Percentiles rank a stretch among this genome's conserved stretches.
Evolutionary conservation across 2,888 invertebrate genomes (phyloP).

Genomic region (Anagyrus pseudococci): DNA sequence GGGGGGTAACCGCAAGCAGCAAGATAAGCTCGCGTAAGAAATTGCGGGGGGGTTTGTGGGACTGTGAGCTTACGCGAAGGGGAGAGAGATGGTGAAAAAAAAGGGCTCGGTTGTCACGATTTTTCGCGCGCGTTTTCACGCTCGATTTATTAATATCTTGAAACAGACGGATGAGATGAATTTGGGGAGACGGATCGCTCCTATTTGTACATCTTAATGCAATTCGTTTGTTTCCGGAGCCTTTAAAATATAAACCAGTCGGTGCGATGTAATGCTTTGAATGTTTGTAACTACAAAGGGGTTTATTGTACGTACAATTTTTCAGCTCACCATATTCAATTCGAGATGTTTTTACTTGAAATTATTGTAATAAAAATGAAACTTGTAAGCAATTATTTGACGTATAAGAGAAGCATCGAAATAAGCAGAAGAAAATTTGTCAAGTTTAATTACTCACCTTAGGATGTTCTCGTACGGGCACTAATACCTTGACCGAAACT

Average conservation of each 20-base stretch:
- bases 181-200: not conserved
- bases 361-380: not conserved
- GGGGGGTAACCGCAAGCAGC: not conserved
- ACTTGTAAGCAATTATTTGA: not conserved
- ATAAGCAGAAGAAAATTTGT: too few relatives aligned
- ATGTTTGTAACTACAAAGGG: too few relatives aligned
- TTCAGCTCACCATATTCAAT: too few relatives aligned
- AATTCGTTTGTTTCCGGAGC: too few relatives aligned
- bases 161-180: not conserved
- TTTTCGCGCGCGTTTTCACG: not conserved
- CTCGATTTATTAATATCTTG: not conserved
- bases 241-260: too few relatives aligned
- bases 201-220: too few relatives aligned
- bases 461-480: slow-evolving; percentile 76
- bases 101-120: not conserved
- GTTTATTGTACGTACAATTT: too few relatives aligned
- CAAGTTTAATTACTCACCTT: slow-evolving; percentile 66
- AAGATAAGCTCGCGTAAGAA: slow-evolving; percentile 16
- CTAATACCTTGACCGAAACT: slow-evolving; percentile 75
- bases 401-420: not conserved
- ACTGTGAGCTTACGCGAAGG: not conserved
- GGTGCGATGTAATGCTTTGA: too few relatives aligned
- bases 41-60: slow-evolving; percentile 3
- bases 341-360: too few relatives aligned
- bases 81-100: not conserved